Evolutionary conservation across 2,797 vertebrate genomes (phyloP), one percentile per base, ranked within the genome.

Genomic region (Tapera naevia): DNA sequence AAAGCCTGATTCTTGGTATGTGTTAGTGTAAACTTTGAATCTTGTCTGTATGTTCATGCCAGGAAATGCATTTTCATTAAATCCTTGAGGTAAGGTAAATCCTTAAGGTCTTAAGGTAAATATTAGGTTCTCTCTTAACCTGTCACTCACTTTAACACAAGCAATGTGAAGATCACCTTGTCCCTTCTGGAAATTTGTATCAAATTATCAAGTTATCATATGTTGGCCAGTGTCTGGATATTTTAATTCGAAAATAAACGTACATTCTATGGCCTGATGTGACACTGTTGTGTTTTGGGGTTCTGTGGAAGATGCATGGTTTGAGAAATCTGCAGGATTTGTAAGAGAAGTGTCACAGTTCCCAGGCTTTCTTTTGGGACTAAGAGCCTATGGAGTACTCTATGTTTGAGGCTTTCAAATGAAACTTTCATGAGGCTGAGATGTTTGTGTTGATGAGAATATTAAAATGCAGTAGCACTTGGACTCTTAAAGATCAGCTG

Each of bases 231-330:
- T 21, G 11, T 53, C 28, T 95, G 61, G 5, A 18, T 80, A 2
- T 64, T 70, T 94, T 56, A 80, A n/a, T 82, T 71, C 64, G 28
- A 73, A 95, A 85, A 37, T 41, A 62, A 80, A 21, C 7, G 18
- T 7, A 8, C 1, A 2, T 89, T 75, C 80, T 54, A 7, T 69
- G 60, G 32, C 39, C 43, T 1, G 1, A 9, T 1, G 1, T 67
- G 33, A 57, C 17, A 5, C 19, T 3, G 0, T n/a, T 61, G 80
- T 65, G 17, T 58, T 74, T 74, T 27, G 62, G n/a, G 28, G 18
- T 69, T 71, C 6, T 65, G 17, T 64, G 41, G 21, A 88, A 81
- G 51, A 58, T 17, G 27, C 5, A 1, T 14, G 7, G 17, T 71
- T 66, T 67, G 64, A 60, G 69, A 61, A 74, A 84, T 53, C 51